phyloP scores from a whole-genome alignment of 2,888 invertebrate genomes.

The Gymnosoma rotundatum region DNA sequence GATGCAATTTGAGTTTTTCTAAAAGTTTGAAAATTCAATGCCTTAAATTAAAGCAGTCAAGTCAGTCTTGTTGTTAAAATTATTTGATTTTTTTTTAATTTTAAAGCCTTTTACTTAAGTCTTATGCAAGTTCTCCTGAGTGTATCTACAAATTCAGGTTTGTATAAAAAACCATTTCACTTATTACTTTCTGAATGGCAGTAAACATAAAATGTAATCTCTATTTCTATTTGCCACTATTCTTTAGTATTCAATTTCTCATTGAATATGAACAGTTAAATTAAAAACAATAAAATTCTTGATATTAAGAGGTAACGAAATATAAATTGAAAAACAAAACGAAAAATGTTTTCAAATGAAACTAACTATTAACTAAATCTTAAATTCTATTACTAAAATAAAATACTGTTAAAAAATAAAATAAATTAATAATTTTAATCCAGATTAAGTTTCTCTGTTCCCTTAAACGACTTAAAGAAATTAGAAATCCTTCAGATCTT shows the following conservation, averaged over 20 bases:
- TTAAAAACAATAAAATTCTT: conserved; percentile 66
- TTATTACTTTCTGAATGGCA: conserved; percentile 57
- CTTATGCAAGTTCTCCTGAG: conserved; percentile 5
- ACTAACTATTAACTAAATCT: conserved; percentile 2
- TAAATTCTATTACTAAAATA: background rate
- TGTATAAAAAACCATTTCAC: conserved; percentile 38
- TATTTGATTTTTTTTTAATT: too few relatives aligned
- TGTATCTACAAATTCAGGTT: background rate
- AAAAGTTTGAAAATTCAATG: too few relatives aligned
- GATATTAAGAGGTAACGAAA: conserved; percentile 56
- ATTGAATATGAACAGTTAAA: conserved; percentile 49
- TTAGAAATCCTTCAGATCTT: too few relatives aligned
- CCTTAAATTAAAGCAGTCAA: too few relatives aligned
- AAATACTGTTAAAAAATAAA: too few relatives aligned
- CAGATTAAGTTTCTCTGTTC: too few relatives aligned
- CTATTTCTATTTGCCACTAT: conserved; percentile 25
- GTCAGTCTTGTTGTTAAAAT: too few relatives aligned
- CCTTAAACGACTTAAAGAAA: too few relatives aligned
- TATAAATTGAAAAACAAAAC: conserved; percentile 45
- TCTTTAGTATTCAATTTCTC: conserved; percentile 30
- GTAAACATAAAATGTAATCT: conserved; percentile 68
- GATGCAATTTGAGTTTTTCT: too few relatives aligned
- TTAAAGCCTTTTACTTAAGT: background rate
- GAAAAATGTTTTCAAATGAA: conserved; percentile 1
- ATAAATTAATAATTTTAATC: too few relatives aligned